Evolutionary conservation across 2,797 vertebrate species (phyloP).

Genomic region (Bucorvus abyssinicus): DNA sequence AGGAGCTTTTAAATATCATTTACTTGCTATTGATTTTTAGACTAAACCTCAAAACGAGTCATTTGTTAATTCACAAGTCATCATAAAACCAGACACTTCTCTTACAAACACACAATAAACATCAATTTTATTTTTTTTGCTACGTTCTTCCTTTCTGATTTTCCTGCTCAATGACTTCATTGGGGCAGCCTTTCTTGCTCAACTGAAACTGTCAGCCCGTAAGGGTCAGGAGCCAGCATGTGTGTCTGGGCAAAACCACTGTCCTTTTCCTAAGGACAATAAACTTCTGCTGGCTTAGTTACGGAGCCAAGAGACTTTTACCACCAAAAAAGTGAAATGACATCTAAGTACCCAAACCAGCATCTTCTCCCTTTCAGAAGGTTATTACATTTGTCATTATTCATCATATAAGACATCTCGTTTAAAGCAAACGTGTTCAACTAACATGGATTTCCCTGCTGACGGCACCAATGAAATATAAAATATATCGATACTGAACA

Average conservation of each 20-base stretch:
- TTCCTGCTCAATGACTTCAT: not conserved
- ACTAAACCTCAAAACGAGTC: not conserved
- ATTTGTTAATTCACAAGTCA: not conserved
- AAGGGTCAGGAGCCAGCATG: rapidly evolving
- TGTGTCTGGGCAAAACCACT: rapidly evolving
- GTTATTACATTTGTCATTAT: not conserved
- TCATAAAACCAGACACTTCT: rapidly evolving
- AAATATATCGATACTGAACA: not conserved
- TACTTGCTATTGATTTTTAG: not conserved
- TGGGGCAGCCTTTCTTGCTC: not conserved
- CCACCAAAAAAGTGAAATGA: not conserved
- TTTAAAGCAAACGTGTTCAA: not conserved
- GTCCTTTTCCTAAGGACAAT: not conserved
- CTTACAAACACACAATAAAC: not conserved
- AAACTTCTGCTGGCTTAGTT: not conserved
- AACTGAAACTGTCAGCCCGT: no score
- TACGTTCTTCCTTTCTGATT: rapidly evolving
- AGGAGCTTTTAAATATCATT: not conserved
- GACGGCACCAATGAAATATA: not conserved
- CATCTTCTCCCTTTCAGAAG: not conserved
- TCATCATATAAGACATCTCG: not conserved
- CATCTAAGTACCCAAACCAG: not conserved
- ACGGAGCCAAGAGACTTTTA: not conserved
- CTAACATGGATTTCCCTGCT: not conserved
- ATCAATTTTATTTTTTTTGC: not conserved